These are phyloP conservation scores for Neodontobutis hainanensis DNA, from an alignment of 2,113 vertebrate genomes.

Conservation along the genomic window DNA sequence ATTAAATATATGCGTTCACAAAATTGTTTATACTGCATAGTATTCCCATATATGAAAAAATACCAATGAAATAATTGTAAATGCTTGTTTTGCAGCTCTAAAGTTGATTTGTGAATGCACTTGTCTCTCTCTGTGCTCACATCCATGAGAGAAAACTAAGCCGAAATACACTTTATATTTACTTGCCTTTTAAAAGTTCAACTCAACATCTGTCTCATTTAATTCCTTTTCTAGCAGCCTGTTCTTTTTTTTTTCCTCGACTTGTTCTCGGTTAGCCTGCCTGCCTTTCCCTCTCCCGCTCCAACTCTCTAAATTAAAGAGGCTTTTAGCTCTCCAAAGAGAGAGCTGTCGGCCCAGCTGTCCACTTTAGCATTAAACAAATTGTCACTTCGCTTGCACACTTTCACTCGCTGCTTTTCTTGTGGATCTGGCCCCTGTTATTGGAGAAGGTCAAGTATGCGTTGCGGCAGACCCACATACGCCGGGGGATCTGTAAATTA, in stretches of 20 bases:
- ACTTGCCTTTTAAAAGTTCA: conserved; percentile 6
- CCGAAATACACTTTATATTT: conserved; percentile 21
- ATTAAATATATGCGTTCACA: too few relatives aligned
- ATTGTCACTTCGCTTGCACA: conserved; percentile 49
- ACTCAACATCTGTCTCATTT: conserved; percentile 48
- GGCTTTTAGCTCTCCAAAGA: conserved; percentile 68
- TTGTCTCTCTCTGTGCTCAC: conserved; percentile 14
- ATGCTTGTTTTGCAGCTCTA: too few relatives aligned
- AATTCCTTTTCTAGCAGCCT: conserved; percentile 26
- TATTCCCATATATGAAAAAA: too few relatives aligned
- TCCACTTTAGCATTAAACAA: conserved; percentile 69
- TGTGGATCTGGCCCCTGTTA: conserved; percentile 32
- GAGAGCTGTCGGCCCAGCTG: conserved; percentile 69
- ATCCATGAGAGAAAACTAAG: background rate
- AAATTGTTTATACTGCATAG: too few relatives aligned
- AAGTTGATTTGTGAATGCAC: too few relatives aligned
- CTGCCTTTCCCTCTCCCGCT: conserved; percentile 31
- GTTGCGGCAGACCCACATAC: conserved; percentile 54
- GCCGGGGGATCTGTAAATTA: conserved; percentile 63
- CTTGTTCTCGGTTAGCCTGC: conserved; percentile 20
- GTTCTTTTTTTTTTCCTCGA: conserved; percentile 19
- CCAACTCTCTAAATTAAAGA: conserved; percentile 67
- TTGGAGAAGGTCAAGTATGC: conserved; percentile 72
- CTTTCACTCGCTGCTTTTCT: conserved; percentile 28
- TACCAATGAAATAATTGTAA: too few relatives aligned